Evolutionary conservation across 1,140 invertebrate species (phyloP).

Genomic region (Elysia chlorotica): DNA sequence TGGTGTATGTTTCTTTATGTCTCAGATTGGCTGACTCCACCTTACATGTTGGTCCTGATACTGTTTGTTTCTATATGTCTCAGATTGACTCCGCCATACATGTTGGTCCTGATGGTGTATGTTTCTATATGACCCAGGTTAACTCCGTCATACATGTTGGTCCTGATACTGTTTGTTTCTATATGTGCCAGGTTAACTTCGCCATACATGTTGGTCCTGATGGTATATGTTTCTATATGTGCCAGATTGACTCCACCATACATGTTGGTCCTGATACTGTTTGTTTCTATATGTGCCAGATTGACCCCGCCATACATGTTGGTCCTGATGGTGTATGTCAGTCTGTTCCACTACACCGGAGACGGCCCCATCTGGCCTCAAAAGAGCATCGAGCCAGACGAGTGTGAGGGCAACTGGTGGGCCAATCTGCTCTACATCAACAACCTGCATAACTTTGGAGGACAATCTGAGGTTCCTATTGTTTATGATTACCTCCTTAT

Average conservation of each 20-base stretch:
- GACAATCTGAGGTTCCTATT: conserved; percentile 28
- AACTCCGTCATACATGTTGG: no score
- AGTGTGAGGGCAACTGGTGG: conserved; percentile 78
- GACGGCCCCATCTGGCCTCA: conserved; percentile 48
- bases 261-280: no score
- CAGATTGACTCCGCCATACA: no score
- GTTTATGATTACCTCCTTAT: no score
- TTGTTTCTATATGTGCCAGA: conserved; percentile 26
- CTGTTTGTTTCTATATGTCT: no score
- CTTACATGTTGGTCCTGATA: no score
- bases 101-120: no score
- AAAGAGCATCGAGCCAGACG: conserved; percentile 23
- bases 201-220: conserved; percentile 42
- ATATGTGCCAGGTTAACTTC: conserved; percentile 42
- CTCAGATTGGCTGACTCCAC: no score
- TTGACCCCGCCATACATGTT: conserved; percentile 48
- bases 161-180: no score
- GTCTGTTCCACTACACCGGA: conserved; percentile 44
- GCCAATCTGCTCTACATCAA: conserved; percentile 81
- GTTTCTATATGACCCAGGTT: no score
- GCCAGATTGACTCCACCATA: conserved; percentile 47
- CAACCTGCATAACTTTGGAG: conserved; percentile 75
- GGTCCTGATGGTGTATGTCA: conserved; percentile 43
- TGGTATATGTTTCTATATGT: conserved; percentile 35
- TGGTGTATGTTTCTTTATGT: no score